These are phyloP conservation scores for Diachrysia chrysitis DNA, from an alignment of 2,888 invertebrate genomes.

Conservation along the genomic window DNA sequence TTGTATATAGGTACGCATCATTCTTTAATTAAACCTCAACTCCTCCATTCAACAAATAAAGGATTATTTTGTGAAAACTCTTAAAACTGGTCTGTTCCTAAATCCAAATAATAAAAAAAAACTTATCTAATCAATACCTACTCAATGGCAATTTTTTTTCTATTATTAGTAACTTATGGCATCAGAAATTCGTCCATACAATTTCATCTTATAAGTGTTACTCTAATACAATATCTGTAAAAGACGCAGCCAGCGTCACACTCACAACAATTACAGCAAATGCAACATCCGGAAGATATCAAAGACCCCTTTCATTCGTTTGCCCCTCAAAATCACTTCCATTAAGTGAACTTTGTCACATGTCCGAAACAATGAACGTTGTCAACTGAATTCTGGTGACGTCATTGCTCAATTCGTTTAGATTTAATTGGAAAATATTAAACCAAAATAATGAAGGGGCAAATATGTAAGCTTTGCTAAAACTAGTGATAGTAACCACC, in stretches of 20 bases:
- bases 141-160: too few species aligned
- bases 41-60: too few species aligned
- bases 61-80: too few species aligned
- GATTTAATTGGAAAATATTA: constrained; percentile 32
- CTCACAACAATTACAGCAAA: constrained; percentile 67
- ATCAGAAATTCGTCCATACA: too few species aligned
- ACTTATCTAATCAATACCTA: too few species aligned
- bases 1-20: not conserved
- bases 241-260: constrained; percentile 16
- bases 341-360: constrained; percentile 78
- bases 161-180: too few species aligned
- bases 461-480: too few species aligned
- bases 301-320: constrained; percentile 78
- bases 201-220: not conserved
- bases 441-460: not conserved
- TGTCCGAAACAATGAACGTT: constrained; percentile 72
- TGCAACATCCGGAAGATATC: constrained; percentile 83
- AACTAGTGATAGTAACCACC: too few species aligned
- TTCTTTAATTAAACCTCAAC: too few species aligned
- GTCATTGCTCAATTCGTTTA: constrained; percentile 36
- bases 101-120: too few species aligned
- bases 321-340: constrained; percentile 76
- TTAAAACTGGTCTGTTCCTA: too few species aligned
- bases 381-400: constrained; percentile 41
- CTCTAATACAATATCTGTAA: not conserved